Conservation (phyloP, 2,888 invertebrate species). For the Pogonocherus hispidulus region DNA sequence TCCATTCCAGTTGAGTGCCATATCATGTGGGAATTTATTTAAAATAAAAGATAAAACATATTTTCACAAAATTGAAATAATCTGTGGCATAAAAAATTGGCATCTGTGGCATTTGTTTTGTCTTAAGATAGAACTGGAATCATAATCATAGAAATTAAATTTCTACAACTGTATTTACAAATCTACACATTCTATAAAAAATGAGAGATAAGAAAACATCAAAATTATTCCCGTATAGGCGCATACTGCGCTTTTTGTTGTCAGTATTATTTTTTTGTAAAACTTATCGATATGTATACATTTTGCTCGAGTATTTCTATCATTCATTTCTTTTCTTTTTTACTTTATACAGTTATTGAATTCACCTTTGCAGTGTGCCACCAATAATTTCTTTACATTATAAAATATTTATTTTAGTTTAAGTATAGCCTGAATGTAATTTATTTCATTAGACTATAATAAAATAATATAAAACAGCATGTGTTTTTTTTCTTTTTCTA, state of each 20-base stretch:
- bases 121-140: neutral
- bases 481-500: slow-evolving; percentile 33
- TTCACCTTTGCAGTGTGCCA: slow-evolving; percentile 37
- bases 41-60: no score
- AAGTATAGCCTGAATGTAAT: slow-evolving; percentile 31
- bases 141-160: no score
- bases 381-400: neutral
- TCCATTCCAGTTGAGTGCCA: slow-evolving; percentile 23
- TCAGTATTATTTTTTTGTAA: neutral
- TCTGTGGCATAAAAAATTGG: no score
- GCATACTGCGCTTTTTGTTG: neutral
- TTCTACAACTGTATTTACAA: no score
- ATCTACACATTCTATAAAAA: no score
- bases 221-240: no score
- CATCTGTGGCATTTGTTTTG: no score
- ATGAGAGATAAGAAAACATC: no score
- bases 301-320: slow-evolving; percentile 13
- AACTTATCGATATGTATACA: neutral
- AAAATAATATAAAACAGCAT: slow-evolving; percentile 31
- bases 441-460: slow-evolving; percentile 37
- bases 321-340: slow-evolving; percentile 17
- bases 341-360: slow-evolving; percentile 49
- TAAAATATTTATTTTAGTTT: slow-evolving; percentile 44
- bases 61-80: no score
- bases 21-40: slow-evolving; percentile 1